Evolutionary conservation across 2,888 invertebrate species (phyloP), one percentile per base, ranked within the genome.

Genomic region (Azorinus chamasolen): DNA sequence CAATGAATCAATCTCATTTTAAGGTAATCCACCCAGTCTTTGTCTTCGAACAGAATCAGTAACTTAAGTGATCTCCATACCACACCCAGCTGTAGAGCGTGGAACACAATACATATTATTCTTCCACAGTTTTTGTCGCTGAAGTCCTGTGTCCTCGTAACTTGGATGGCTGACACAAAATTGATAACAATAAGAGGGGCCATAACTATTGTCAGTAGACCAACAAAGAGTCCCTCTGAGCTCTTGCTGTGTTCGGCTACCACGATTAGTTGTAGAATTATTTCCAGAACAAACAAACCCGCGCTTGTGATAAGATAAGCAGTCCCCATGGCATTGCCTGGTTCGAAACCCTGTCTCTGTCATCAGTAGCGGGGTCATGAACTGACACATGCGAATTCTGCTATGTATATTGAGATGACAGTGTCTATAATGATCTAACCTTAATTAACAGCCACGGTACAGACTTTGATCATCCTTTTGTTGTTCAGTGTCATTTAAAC

Each of bases 61-160:
- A 89, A 54, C 51, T 87, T 86, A 16, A 85, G 68, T 20, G 82
- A 75, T 24, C 89, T 64, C 90, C 90, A 90, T 0, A 86, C 45
- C 22, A 87, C 51, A 18, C 89, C 88, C 6, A 88, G 66, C 70
- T 87, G 88, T 18, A 83, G 66, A 2, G 83, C 64, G 63, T 90
- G 90, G 10, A 87, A 75, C 0, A 68, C 64, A 12, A 83, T 77
- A 68, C 88, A 90, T 6, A 87, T 46, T 1, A 66, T 37, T 37
- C 73, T 79, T 8, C 81, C 85, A 16, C 58, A 63, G n/a, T 66
- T 63, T 46, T 63, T 75, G 64, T 75, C 68, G 5, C 74, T 69
- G 57, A 84, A 84, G 46, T 84, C 86, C 62, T 83, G 79, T 0
- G 80, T 82, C 27, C 72, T 68, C 8, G 81, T 77, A 12, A 87